Base-by-base conservation (phyloP, 2,888 invertebrate genomes). In the Taphrorychus bicolor region DNA sequence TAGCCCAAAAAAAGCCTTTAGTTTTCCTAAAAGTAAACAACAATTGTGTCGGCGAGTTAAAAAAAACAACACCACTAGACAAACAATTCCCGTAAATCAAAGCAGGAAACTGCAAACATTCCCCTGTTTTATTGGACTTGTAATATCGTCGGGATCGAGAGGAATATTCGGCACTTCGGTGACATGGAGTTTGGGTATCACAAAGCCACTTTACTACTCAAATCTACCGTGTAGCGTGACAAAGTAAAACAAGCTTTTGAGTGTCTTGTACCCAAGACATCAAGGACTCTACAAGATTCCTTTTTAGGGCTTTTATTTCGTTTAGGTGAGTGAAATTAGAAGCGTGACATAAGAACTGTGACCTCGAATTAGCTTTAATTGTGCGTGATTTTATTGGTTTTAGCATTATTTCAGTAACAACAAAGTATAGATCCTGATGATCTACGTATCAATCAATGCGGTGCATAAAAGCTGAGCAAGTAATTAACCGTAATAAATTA, bases 191-290 rank as follows among this genome's bases (percentile, higher is more conserved):
- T 58, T 45, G 60, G 51, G 65, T 65, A 61, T 63, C 69, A 66
- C 65, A 66, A 66, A 69, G 69, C 60, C 66, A 61, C 69, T 66
- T 66, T 62, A 53, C 59, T 42, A 56, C 40, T 16, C 22, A 49
- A 58, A 60, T 66, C 61, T 49, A 24, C 21, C 53, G 53, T 51
- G 22, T 60, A 53, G 42, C 62, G 40, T 62, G 62, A 51, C 70
- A 70, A 66, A 66, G 70, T 66, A 53, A 66, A 60, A 59, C 52
- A 45, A 51, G 53, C 61, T 61, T 69, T 66, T 70, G 70, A 70
- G 70, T 57, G 66, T 70, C 62, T 32, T 41, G 51, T 70, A 65
- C 45, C 59, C 59, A 66, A 59, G 62, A 70, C 41, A 54, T 32
- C 45, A 48, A 52, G 16, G 45, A 14, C 7, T 45, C 9, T 14